A percentile compares a stretch with the other conserved stretches of the same genome.
Conservation (phyloP, 2,888 invertebrate species). For the Acleris literana region DNA sequence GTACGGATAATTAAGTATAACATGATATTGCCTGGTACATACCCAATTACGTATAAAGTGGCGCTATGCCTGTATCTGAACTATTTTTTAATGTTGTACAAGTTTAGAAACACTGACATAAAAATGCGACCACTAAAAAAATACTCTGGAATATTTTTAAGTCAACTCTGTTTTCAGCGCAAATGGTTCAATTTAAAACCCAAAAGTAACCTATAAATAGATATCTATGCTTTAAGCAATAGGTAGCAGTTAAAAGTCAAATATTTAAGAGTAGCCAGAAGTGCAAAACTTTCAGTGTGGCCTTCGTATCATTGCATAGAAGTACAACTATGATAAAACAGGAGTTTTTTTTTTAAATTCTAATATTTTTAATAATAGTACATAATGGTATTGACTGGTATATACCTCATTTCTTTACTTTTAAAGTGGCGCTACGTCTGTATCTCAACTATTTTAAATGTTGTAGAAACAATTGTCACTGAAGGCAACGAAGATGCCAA, state of each 20-base stretch:
- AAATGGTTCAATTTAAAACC: too few species aligned
- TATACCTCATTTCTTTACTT: conserved; percentile 30
- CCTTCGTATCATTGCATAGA: too few species aligned
- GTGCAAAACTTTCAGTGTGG: too few species aligned
- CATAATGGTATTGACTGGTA: conserved; percentile 31
- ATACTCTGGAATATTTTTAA: too few species aligned
- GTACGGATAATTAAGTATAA: not conserved
- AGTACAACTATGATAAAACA: not conserved
- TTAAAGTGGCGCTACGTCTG: not conserved
- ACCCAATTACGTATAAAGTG: conserved; percentile 13
- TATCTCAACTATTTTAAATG: conserved; percentile 7
- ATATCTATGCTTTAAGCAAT: too few species aligned
- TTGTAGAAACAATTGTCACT: conserved; percentile 16
- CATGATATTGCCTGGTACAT: conserved; percentile 35
- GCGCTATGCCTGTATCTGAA: not conserved
- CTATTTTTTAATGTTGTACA: conserved; percentile 1
- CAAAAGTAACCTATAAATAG: too few species aligned
- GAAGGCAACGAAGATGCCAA: conserved; percentile 14
- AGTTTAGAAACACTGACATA: conserved; percentile 15
- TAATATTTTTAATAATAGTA: conserved; percentile 21
- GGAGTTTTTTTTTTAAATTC: conserved; percentile 15
- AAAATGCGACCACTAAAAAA: not conserved
- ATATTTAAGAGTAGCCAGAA: too few species aligned
- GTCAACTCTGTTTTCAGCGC: too few species aligned
- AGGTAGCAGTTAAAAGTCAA: too few species aligned